A percentile compares a stretch with the other conserved stretches of the same genome.
phyloP scores from a whole-genome alignment of 2,113 vertebrate genomes.

The Embiotoca jacksoni region DNA sequence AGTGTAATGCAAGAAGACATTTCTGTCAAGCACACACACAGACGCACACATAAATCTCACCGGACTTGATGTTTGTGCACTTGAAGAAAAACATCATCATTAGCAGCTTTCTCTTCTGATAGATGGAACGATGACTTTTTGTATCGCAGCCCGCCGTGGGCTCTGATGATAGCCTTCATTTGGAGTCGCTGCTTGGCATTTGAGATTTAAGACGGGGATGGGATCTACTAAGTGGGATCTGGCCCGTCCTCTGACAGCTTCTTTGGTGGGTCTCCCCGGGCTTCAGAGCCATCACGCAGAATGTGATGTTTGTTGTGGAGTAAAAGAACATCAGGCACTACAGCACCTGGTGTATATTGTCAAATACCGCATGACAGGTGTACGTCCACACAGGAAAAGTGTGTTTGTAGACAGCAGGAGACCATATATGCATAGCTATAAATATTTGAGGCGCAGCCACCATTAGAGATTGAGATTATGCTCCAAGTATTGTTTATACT shows the following conservation, averaged over 20 bases:
- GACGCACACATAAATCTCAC: constrained; percentile 70
- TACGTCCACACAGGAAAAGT: background rate
- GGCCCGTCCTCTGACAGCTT: constrained; percentile 52
- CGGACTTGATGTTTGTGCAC: constrained; percentile 81
- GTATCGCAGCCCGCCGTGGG: constrained; percentile 59
- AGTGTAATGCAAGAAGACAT: constrained; percentile 76
- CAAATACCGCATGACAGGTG: constrained; percentile 46
- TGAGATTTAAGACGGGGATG: constrained; percentile 42
- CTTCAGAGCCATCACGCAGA: constrained; percentile 28
- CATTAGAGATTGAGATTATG: no score
- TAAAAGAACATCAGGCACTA: constrained; percentile 27
- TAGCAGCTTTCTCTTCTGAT: constrained; percentile 75
- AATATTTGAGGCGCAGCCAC: no score
- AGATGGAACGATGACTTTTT: constrained; percentile 64
- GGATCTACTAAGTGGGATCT: constrained; percentile 60
- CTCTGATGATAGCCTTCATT: constrained; percentile 73
- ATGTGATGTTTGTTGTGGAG: constrained; percentile 1
- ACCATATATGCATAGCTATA: no score
- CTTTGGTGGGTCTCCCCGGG: constrained; percentile 39
- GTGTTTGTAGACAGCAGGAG: background rate
- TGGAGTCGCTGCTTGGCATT: constrained; percentile 43
- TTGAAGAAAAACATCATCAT: constrained; percentile 83
- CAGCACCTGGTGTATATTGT: constrained; percentile 53
- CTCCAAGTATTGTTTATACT: no score
- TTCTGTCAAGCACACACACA: constrained; percentile 73